These are phyloP conservation scores for Noctua janthe DNA, from an alignment of 2,888 invertebrate species.

Conservation along the genomic window DNA sequence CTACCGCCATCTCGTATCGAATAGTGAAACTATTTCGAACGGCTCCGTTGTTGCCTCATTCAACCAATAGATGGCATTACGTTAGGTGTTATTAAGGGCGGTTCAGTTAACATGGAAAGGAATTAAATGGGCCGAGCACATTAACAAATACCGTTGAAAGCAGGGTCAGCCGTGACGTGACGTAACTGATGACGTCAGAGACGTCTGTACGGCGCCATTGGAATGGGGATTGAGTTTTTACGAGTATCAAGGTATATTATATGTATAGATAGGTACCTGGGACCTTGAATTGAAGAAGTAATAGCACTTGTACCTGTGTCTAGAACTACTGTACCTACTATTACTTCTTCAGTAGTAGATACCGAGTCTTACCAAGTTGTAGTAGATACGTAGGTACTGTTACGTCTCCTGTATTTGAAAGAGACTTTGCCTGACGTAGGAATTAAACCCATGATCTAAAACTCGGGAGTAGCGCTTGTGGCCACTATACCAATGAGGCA, in stretches of 20 bases:
- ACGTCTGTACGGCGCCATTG: conserved; percentile 14
- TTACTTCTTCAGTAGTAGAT: not conserved
- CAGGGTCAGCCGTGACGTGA: not conserved
- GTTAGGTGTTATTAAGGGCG: not conserved
- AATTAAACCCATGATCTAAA: not conserved
- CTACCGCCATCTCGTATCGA: conserved; percentile 49
- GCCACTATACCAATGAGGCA: not conserved
- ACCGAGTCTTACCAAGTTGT: not conserved
- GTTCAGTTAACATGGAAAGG: not conserved
- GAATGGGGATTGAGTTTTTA: not conserved
- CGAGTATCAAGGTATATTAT: not conserved
- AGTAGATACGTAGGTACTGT: not conserved
- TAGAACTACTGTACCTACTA: not conserved
- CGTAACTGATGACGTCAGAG: conserved; percentile 26
- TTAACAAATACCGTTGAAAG: conserved; percentile 14
- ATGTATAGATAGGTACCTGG: not conserved
- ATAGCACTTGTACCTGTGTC: not conserved
- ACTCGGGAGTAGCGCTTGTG: not conserved
- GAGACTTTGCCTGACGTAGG: not conserved
- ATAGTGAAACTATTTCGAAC: conserved; percentile 55
- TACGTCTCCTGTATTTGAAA: not conserved
- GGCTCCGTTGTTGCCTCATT: conserved; percentile 1
- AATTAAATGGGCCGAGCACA: conserved; percentile 9
- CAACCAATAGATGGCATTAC: conserved; percentile 44
- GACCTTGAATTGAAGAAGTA: not conserved